Conservation (phyloP, 2,888 invertebrate genomes). For the Tanypteryx hageni region DNA sequence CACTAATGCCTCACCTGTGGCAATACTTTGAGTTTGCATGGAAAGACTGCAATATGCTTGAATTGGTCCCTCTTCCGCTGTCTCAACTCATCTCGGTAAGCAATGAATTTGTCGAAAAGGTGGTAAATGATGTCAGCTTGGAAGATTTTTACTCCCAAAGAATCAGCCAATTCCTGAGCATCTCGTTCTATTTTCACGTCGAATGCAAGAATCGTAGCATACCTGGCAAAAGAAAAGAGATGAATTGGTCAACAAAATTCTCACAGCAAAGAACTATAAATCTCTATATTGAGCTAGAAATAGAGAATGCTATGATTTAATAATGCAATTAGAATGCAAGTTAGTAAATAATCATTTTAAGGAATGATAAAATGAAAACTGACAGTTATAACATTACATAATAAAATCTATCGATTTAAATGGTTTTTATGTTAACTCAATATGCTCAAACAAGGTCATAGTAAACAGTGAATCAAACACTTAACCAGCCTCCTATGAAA, state of each 20-base stretch:
- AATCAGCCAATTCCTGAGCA: slow-evolving; percentile 98
- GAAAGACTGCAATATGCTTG: slow-evolving; percentile 98
- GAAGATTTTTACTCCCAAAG: slow-evolving; percentile 96
- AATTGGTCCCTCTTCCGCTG: slow-evolving; percentile 95
- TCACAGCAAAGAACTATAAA: not conserved
- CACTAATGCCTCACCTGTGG: slow-evolving; percentile 80
- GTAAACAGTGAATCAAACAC: not conserved
- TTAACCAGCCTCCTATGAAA: too few relatives aligned
- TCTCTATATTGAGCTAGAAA: not conserved
- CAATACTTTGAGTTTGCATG: slow-evolving; percentile 90
- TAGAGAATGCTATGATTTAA: slow-evolving; percentile 52
- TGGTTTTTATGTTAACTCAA: not conserved
- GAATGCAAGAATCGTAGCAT: slow-evolving; percentile 98
- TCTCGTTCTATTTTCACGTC: slow-evolving; percentile 99
- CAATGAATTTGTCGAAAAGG: slow-evolving; percentile 97
- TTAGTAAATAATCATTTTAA: slow-evolving; percentile 38
- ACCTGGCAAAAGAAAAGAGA: slow-evolving; percentile 77
- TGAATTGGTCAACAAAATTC: too few relatives aligned
- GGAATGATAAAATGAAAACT: not conserved
- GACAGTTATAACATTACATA: not conserved
- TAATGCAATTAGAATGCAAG: slow-evolving; percentile 31
- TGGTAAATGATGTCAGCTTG: slow-evolving; percentile 99
- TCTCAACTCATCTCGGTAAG: slow-evolving; percentile 93
- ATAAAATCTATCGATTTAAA: not conserved
- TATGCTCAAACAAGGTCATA: not conserved